Conservation (phyloP, 2,888 invertebrate genomes). For the Dasypolia templi region DNA sequence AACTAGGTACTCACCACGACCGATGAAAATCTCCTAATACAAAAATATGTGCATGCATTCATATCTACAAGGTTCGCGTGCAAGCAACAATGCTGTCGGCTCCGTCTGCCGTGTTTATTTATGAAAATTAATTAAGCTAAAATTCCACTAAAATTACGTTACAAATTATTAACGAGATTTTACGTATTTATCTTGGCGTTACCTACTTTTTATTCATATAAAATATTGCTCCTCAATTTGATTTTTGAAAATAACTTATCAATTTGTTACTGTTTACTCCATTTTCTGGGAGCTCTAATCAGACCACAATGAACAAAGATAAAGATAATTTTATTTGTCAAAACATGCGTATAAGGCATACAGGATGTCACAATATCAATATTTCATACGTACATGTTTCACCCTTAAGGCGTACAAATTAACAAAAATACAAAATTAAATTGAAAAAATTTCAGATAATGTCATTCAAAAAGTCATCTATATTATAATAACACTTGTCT, state of each 20-base stretch:
- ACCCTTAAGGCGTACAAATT: no score
- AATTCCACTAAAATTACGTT: slow-evolving; percentile 49
- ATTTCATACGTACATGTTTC: no score
- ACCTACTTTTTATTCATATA: slow-evolving; percentile 3
- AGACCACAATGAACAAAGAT: background rate
- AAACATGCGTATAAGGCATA: no score
- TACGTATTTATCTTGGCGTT: background rate
- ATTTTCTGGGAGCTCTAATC: background rate
- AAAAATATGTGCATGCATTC: slow-evolving; percentile 55
- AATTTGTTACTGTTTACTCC: background rate
- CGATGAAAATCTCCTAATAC: slow-evolving; percentile 58
- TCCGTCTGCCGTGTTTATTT: slow-evolving; percentile 42
- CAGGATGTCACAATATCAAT: no score
- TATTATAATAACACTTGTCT: no score
- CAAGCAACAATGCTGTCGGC: slow-evolving; percentile 34
- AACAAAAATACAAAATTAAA: no score
- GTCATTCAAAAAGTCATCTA: no score
- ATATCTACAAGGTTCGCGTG: slow-evolving; percentile 55
- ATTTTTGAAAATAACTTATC: background rate
- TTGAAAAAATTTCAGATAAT: no score
- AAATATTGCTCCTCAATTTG: background rate
- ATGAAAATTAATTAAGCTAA: slow-evolving; percentile 59
- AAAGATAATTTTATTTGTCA: no score
- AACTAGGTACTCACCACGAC: slow-evolving; percentile 44
- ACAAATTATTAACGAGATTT: slow-evolving; percentile 34